Percentiles rank a stretch among this genome's conserved stretches.
Conservation (phyloP, 2,888 invertebrate species). For the Caenorhabditis uteleia region DNA sequence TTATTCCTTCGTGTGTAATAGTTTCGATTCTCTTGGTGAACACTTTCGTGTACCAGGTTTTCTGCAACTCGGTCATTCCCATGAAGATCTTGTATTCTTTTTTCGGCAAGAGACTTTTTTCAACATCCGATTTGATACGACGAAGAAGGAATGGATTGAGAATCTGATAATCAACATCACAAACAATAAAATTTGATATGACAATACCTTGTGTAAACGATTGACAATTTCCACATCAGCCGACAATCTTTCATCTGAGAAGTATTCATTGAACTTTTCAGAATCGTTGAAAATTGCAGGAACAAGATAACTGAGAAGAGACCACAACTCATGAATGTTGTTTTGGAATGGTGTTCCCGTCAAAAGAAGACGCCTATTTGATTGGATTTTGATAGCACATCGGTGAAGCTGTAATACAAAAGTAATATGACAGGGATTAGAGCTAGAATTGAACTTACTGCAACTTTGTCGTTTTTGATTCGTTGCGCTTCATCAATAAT, state of each 20-base stretch:
- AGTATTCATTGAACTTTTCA: conserved; percentile 2
- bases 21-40: conserved; percentile 6
- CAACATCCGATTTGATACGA: conserved; percentile 13
- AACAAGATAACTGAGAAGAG: conserved; percentile 11
- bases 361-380: conserved; percentile 11
- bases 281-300: conserved; percentile 7
- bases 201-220: conserved; percentile 7
- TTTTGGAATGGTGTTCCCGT: conserved; percentile 24
- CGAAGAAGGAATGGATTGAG: conserved; percentile 14
- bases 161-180: too few relatives aligned
- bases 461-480: conserved; percentile 8
- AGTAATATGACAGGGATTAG: too few relatives aligned
- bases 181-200: too few relatives aligned
- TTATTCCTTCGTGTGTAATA: background rate
- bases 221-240: conserved; percentile 4
- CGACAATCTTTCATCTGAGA: conserved; percentile 5
- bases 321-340: conserved; percentile 13
- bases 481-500: conserved; percentile 21
- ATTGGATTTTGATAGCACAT: background rate
- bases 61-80: conserved; percentile 11
- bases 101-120: conserved; percentile 6
- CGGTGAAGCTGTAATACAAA: background rate
- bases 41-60: conserved; percentile 6
- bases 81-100: conserved; percentile 12
- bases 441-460: background rate